Evolutionary conservation across 1,140 invertebrate genomes (phyloP).

Genomic region (Maconellicoccus hirsutus): DNA sequence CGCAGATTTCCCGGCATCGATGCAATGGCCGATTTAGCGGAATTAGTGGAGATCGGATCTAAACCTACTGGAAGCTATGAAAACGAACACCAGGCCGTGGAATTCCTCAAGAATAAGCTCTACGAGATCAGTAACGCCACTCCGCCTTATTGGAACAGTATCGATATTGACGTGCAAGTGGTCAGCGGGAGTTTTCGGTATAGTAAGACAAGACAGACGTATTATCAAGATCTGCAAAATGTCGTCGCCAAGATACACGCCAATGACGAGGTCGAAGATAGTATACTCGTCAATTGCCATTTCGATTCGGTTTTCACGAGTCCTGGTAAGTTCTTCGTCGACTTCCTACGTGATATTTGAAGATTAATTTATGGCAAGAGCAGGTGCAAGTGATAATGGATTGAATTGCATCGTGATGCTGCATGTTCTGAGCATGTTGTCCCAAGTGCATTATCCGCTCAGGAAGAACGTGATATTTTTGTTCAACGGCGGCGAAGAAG

Average conservation of each 20-base stretch:
- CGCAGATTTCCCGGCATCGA: no score
- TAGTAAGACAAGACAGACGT: not conserved
- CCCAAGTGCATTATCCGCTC: constrained; percentile 42
- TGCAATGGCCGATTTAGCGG: no score
- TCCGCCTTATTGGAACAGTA: not conserved
- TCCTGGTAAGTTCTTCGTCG: constrained; percentile 46
- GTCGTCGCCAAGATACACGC: constrained; percentile 51
- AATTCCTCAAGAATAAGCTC: constrained; percentile 39
- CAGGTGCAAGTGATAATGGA: constrained; percentile 53
- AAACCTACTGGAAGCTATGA: constrained; percentile 45
- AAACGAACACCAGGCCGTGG: constrained; percentile 48
- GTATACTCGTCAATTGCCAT: constrained; percentile 68
- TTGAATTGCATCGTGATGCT: constrained; percentile 64
- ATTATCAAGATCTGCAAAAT: constrained; percentile 48
- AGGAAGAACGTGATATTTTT: constrained; percentile 54
- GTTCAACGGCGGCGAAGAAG: constrained; percentile 71
- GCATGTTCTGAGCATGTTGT: constrained; percentile 51
- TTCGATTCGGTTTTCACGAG: constrained; percentile 65
- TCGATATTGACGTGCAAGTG: not conserved
- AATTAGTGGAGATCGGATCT: no score
- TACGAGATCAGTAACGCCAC: constrained; percentile 37
- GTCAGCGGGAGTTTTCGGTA: constrained; percentile 15
- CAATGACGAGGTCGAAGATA: constrained; percentile 37
- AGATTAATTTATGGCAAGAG: no score
- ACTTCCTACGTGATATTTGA: no score